A percentile compares a stretch with the other conserved stretches of the same genome.
These are phyloP conservation scores for Accipiter cooperii DNA, from an alignment of 2,113 vertebrate species.

Conservation along the genomic window DNA sequence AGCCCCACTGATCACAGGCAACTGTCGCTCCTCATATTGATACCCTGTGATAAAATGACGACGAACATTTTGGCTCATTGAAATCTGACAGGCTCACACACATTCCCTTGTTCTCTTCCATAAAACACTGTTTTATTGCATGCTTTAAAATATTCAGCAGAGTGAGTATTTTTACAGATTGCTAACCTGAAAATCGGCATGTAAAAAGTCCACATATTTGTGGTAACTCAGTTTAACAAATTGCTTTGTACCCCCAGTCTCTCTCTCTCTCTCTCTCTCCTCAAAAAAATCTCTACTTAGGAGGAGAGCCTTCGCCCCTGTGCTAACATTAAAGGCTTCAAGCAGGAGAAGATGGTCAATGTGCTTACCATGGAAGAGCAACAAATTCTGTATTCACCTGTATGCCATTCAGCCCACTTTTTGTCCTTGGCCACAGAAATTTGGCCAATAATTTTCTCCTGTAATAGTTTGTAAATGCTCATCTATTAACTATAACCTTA, in stretches of 20 bases:
- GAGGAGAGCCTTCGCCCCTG: background rate
- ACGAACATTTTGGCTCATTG: background rate
- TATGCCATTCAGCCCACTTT: background rate
- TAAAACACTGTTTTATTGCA: constrained; percentile 1
- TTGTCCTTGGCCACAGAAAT: background rate
- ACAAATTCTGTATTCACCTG: background rate
- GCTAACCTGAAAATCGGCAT: background rate
- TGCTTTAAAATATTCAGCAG: background rate
- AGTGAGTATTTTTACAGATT: background rate
- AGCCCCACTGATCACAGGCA: background rate
- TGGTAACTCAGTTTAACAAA: background rate
- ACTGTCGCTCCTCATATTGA: background rate
- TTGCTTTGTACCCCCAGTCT: background rate
- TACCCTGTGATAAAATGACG: background rate
- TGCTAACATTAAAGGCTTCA: background rate
- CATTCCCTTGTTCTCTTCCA: background rate
- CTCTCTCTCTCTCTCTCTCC: too few species aligned
- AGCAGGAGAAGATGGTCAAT: background rate
- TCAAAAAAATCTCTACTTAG: background rate
- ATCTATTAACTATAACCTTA: background rate
- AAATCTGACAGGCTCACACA: background rate
- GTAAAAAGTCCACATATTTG: background rate
- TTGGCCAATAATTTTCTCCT: background rate
- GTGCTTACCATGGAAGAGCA: background rate
- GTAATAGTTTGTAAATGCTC: background rate